Conservation (phyloP, 2,113 vertebrate species). For the Datnioides undecimradiatus region DNA sequence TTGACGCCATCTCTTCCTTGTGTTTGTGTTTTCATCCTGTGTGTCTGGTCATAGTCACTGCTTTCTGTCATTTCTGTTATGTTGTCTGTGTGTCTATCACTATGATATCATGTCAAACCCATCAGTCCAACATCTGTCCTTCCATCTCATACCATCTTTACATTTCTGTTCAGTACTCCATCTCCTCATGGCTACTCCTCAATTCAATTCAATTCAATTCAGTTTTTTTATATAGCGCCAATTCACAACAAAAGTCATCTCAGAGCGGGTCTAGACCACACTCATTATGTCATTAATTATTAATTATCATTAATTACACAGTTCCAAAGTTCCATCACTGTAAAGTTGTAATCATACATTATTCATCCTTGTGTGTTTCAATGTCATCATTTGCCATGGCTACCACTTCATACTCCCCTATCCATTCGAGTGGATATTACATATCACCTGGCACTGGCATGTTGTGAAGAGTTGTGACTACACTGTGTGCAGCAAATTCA, state of each 20-base stretch:
- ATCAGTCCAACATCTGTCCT: constrained; percentile 35
- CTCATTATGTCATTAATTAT: too few relatives aligned
- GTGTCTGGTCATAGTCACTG: constrained; percentile 36
- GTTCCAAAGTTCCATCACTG: not conserved
- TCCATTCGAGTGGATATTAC: not conserved
- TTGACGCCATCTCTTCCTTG: constrained; percentile 1
- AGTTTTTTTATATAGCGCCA: too few relatives aligned
- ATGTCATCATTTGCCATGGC: constrained; percentile 1
- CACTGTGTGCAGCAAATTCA: constrained; percentile 19
- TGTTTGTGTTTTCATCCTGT: constrained; percentile 30
- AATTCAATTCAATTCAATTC: too few relatives aligned
- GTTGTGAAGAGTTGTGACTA: not conserved
- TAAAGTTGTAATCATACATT: not conserved
- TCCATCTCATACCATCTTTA: not conserved
- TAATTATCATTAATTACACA: too few relatives aligned
- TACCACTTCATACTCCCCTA: not conserved
- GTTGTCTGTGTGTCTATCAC: constrained; percentile 41
- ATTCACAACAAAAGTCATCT: too few relatives aligned
- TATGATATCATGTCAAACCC: constrained; percentile 27
- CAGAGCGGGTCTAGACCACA: too few relatives aligned
- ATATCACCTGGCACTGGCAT: not conserved
- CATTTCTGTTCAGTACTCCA: constrained; percentile 4
- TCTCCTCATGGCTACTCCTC: constrained; percentile 7
- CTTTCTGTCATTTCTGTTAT: constrained; percentile 28
- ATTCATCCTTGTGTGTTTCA: not conserved